A percentile compares a stretch with the other conserved stretches of the same genome.
These are phyloP conservation scores for Anagrus nilaparvatae DNA, from an alignment of 1,140 invertebrate genomes.

Conservation along the genomic window DNA sequence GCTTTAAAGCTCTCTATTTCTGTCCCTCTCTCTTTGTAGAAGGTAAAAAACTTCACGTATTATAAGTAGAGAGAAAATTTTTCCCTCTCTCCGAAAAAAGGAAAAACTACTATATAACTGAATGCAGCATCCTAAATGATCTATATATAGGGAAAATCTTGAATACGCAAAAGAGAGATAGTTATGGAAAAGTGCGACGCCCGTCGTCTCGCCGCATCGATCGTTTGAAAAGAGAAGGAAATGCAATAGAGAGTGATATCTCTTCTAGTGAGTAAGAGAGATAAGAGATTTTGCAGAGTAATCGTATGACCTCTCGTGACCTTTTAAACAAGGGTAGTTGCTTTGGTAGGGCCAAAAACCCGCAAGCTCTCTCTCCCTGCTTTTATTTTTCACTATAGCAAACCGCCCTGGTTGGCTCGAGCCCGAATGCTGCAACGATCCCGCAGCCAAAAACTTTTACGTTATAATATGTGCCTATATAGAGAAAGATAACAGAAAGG, in stretches of 20 bases:
- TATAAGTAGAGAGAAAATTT: too few species aligned
- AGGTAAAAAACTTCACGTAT: too few species aligned
- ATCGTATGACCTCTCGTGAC: constrained; percentile 41
- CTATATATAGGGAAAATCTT: too few species aligned
- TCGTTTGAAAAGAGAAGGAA: constrained; percentile 18
- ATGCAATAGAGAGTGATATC: constrained; percentile 2
- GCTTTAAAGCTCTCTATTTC: too few species aligned
- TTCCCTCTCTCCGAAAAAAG: too few species aligned
- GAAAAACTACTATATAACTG: too few species aligned
- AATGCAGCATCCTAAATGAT: too few species aligned
- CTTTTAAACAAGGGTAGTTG: constrained; percentile 33
- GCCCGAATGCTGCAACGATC: constrained; percentile 33
- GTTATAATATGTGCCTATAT: too few species aligned
- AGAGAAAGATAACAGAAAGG: too few species aligned
- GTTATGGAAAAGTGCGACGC: constrained; percentile 38
- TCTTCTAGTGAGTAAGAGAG: background rate
- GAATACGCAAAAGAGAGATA: constrained; percentile 21
- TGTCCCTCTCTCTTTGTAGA: too few species aligned
- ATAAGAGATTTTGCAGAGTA: constrained; percentile 18
- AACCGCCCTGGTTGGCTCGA: constrained; percentile 19
- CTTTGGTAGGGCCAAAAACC: constrained; percentile 28
- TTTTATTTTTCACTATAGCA: background rate
- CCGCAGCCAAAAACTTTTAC: too few species aligned
- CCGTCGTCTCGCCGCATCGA: constrained; percentile 43
- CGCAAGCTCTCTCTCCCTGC: constrained; percentile 18